These are phyloP conservation scores for Glomeris marginata DNA, from an alignment of 2,888 invertebrate genomes.

Conservation along the genomic window DNA sequence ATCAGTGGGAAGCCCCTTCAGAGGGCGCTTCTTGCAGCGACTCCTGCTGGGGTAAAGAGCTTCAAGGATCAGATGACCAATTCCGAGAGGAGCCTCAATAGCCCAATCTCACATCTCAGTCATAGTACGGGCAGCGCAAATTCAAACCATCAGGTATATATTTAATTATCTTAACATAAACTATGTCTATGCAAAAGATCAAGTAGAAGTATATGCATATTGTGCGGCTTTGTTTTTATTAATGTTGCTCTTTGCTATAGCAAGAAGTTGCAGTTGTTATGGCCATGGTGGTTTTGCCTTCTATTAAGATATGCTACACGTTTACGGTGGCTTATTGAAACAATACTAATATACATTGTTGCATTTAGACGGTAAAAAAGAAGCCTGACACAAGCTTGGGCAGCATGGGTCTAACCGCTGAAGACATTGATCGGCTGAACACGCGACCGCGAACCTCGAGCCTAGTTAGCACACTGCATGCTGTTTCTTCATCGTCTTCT, in stretches of 20 bases:
- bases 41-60: conserved; percentile 46
- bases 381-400: conserved; percentile 39
- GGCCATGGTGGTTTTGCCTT: no score
- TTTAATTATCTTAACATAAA: no score
- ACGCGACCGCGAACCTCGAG: conserved; percentile 75
- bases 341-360: neutral
- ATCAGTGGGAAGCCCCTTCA: conserved; percentile 85
- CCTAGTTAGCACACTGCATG: conserved; percentile 79
- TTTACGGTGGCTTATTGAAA: no score
- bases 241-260: no score
- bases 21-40: conserved; percentile 73
- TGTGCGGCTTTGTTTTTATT: no score
- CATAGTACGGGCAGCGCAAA: conserved; percentile 44
- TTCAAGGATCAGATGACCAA: conserved; percentile 53
- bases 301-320: no score
- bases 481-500: conserved; percentile 60
- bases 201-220: no score
- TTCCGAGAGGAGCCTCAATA: conserved; percentile 79
- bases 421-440: conserved; percentile 82
- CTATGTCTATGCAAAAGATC: no score
- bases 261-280: no score
- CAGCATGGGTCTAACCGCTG: conserved; percentile 73
- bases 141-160: conserved; percentile 16
- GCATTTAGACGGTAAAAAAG: conserved; percentile 37
- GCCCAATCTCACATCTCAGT: conserved; percentile 76